These are phyloP conservation scores for Anticlea derivata DNA, from an alignment of 2,888 invertebrate genomes.

Conservation along the genomic window DNA sequence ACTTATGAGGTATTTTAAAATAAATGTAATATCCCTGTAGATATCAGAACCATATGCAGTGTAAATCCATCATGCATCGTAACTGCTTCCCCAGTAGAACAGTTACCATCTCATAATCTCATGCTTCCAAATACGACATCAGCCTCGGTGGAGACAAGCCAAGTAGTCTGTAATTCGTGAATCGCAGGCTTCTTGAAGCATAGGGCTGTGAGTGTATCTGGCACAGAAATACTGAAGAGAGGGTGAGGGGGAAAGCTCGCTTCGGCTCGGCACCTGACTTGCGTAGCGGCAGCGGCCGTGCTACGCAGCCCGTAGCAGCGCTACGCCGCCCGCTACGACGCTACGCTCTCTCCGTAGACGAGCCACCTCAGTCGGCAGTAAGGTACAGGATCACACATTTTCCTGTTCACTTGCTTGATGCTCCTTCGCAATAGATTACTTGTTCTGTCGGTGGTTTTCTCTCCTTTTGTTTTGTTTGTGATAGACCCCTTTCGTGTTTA, in stretches of 20 bases:
- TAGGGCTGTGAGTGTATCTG: conserved; percentile 49
- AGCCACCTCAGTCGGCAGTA: conserved; percentile 83
- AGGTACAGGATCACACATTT: conserved; percentile 54
- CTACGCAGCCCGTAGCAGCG: conserved; percentile 65
- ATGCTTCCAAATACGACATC: background rate
- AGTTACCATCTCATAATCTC: conserved; percentile 7
- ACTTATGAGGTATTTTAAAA: no score
- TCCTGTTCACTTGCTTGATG: conserved; percentile 22
- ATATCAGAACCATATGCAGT: no score
- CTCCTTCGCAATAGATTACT: conserved; percentile 15
- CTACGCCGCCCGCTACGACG: conserved; percentile 85
- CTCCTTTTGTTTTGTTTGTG: background rate
- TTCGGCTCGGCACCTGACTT: conserved; percentile 86
- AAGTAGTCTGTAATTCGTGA: conserved; percentile 31
- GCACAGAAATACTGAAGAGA: conserved; percentile 62
- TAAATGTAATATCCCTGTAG: no score
- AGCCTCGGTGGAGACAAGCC: conserved; percentile 1
- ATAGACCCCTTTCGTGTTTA: no score
- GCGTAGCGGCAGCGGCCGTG: conserved; percentile 64
- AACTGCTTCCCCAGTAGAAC: background rate
- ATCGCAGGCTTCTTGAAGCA: conserved; percentile 38
- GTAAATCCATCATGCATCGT: background rate
- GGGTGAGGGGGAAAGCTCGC: conserved; percentile 63
- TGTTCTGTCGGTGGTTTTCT: background rate
- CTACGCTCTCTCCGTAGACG: conserved; percentile 93